Evolutionary conservation across 2,797 vertebrate species (phyloP), one percentile per base, ranked within the genome.

Genomic region (Florisuga fusca): DNA sequence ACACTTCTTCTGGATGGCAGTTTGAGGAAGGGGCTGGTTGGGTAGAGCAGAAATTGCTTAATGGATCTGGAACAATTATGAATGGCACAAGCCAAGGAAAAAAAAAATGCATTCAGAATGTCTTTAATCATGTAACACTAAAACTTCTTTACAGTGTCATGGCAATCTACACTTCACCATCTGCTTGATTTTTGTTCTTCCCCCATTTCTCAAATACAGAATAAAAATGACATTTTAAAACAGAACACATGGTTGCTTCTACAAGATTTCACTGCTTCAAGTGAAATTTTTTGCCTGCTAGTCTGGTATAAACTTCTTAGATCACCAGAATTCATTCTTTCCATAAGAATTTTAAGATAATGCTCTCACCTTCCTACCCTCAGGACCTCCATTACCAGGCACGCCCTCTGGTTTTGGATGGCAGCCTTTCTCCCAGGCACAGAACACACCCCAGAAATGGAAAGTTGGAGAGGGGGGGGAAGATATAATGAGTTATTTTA

Each of bases 71-170:
- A 86, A 96, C 66, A 88, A 76, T 79, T 94, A 86, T 82, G 89
- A 97, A 89, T 87, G 94, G 77, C 84, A 90, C 84, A 68, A 77
- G 62, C 61, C 1, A 38, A 89, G 86, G 19, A 54, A 31, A 78
- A 68, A 58, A 43, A 61, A 92, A 89, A 63, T 68, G 90, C 87
- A 84, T 93, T 96, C 77, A 93, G 85, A 84, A 92, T 87, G 93
- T 97, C 96, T 97, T 97, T 93, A 97, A 94, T 96, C 92, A 95
- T 83, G 95, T 94, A 90, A 97, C 96, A 95, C 94, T 75, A 91
- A 89, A 95, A 96, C 87, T 76, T 54, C 75, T 91, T 93, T 79
- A 96, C 95, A 93, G 84, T 91, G 84, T 94, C 94, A 93, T 87
- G 91, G 94, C 79, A 95, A 91, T 41, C 75, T 87, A 93, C 85